These are phyloP conservation scores for Drosophila littoralis DNA, from an alignment of 1,140 invertebrate genomes.

Conservation along the genomic window DNA sequence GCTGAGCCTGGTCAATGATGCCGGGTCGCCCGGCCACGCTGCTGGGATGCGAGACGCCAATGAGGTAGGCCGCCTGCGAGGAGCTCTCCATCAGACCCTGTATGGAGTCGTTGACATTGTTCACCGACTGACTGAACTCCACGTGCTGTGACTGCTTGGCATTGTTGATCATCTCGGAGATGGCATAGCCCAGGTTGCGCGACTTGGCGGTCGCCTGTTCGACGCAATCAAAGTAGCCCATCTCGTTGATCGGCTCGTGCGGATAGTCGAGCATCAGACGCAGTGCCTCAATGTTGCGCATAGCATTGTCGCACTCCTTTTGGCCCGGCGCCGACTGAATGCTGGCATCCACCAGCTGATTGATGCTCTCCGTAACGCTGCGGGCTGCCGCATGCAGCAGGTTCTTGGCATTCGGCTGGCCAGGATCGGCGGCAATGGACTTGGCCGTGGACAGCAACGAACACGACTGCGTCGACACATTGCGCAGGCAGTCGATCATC, in stretches of 20 bases:
- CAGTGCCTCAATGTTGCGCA: constrained; percentile 96
- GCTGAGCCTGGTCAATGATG: constrained; percentile 95
- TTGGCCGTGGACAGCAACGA: constrained; percentile 95
- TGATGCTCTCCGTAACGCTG: constrained; percentile 96
- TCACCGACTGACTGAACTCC: constrained; percentile 94
- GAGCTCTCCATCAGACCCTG: constrained; percentile 97
- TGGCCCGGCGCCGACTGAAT: constrained; percentile 95
- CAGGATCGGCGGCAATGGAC: constrained; percentile 94
- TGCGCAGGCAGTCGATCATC: constrained; percentile 94
- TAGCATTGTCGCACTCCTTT: constrained; percentile 98
- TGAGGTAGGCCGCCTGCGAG: constrained; percentile 96
- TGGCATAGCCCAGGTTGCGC: constrained; percentile 93
- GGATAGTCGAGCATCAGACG: constrained; percentile 93
- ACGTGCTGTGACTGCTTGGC: constrained; percentile 95
- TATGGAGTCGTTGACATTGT: constrained; percentile 93
- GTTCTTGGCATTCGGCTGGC: constrained; percentile 95
- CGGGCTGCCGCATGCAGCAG: constrained; percentile 93
- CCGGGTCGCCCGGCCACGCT: constrained; percentile 96
- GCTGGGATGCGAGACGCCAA: constrained; percentile 94
- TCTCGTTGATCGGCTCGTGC: constrained; percentile 93
- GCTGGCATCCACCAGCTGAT: constrained; percentile 93
- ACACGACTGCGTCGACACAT: constrained; percentile 94
- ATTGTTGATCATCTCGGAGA: constrained; percentile 96
- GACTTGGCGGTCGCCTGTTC: constrained; percentile 97
- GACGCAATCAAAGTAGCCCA: constrained; percentile 97